Percentiles rank a stretch among this genome's conserved stretches.
phyloP scores from a whole-genome alignment of 2,888 invertebrate species.

The Dendrolimus pini region DNA sequence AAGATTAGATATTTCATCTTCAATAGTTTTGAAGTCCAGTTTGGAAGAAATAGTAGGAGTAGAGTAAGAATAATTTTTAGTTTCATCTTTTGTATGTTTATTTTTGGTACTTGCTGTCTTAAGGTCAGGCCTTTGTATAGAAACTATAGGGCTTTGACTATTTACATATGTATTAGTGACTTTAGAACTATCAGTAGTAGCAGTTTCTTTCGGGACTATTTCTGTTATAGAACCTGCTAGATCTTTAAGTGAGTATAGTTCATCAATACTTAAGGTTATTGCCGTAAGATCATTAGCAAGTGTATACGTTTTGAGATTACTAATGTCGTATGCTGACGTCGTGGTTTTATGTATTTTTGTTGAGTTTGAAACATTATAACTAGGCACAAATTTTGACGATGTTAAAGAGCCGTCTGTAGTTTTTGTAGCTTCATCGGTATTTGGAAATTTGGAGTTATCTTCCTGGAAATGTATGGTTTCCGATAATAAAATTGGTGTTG shows the following conservation, averaged over 20 bases:
- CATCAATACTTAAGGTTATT: background rate
- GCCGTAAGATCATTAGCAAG: constrained; percentile 3
- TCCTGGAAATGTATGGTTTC: background rate
- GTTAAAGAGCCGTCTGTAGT: background rate
- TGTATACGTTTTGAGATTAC: background rate
- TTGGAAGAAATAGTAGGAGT: background rate
- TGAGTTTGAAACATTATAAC: background rate
- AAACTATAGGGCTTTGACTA: background rate
- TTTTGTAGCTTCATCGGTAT: background rate
- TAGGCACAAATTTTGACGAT: background rate
- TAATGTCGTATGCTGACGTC: constrained; percentile 2
- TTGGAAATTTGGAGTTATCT: background rate
- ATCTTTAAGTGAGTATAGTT: background rate
- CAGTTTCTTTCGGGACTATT: background rate
- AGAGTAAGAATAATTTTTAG: background rate
- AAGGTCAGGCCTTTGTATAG: background rate
- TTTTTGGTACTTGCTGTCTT: constrained; percentile 1
- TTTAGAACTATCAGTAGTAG: background rate
- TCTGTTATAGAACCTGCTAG: background rate
- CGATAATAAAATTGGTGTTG: background rate
- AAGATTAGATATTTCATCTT: background rate
- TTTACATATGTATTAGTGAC: background rate
- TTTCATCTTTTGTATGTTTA: constrained; percentile 7
- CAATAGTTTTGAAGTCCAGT: background rate
- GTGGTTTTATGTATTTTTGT: background rate